These are phyloP conservation scores for Tachysurus vachellii DNA, from an alignment of 2,113 vertebrate species.

Conservation along the genomic window DNA sequence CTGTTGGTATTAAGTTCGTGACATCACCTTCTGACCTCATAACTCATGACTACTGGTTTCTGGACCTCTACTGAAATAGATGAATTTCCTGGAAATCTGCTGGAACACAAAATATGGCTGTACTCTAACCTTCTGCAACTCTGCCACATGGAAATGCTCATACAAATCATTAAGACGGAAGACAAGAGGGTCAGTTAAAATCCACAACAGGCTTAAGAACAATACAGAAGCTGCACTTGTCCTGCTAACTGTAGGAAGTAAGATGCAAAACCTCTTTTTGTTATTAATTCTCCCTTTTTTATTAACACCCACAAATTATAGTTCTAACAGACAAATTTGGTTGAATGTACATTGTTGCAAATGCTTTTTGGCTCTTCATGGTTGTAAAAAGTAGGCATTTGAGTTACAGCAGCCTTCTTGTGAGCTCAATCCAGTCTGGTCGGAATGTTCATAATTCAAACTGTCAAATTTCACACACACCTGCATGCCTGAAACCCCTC, in stretches of 20 bases:
- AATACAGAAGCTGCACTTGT: not conserved
- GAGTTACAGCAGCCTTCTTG: not conserved
- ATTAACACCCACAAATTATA: not conserved
- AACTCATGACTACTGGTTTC: conserved; percentile 27
- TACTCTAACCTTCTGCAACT: conserved; percentile 11
- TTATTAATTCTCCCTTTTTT: not conserved
- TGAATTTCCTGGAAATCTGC: not conserved
- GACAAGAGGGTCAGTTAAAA: not conserved
- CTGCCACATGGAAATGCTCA: conserved; percentile 30
- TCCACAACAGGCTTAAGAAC: not conserved
- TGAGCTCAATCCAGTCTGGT: not conserved
- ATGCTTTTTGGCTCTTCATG: not conserved
- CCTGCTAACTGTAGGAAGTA: not conserved
- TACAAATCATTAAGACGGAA: conserved; percentile 17
- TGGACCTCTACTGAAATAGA: conserved; percentile 6
- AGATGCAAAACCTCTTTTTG: not conserved
- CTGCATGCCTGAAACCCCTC: too few relatives aligned
- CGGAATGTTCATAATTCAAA: too few relatives aligned
- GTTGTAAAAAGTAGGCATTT: not conserved
- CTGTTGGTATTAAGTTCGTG: not conserved
- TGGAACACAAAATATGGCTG: conserved; percentile 9
- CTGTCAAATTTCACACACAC: too few relatives aligned
- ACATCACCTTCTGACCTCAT: conserved; percentile 27
- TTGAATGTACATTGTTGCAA: not conserved
- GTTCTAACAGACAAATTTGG: not conserved